These are phyloP conservation scores for Triops cancriformis DNA, from an alignment of 1,140 invertebrate genomes.

Conservation along the genomic window DNA sequence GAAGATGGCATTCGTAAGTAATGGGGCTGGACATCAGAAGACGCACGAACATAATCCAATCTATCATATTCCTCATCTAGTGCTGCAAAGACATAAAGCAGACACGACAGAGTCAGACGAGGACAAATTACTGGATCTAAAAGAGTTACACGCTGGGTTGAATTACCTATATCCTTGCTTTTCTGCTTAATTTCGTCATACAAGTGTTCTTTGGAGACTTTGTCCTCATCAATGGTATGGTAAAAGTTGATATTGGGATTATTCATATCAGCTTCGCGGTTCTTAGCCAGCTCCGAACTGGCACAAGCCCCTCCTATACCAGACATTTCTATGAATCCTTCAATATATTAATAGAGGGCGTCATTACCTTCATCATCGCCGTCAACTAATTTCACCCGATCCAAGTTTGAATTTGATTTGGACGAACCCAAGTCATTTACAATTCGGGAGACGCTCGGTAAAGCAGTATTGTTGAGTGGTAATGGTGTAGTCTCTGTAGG, in stretches of 20 bases:
- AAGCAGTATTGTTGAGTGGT: conserved; percentile 30
- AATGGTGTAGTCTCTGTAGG: conserved; percentile 34
- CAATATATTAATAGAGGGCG: not conserved
- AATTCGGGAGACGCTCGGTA: conserved; percentile 35
- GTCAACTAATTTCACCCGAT: conserved; percentile 38
- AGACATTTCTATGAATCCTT: conserved; percentile 26
- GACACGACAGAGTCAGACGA: conserved; percentile 30
- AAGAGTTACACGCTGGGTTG: not conserved
- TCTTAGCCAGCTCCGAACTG: conserved; percentile 55
- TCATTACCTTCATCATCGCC: not conserved
- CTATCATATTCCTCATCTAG: conserved; percentile 74
- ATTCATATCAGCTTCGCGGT: conserved; percentile 67
- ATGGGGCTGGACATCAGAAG: conserved; percentile 59
- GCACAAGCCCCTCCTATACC: conserved; percentile 37
- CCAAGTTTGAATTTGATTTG: conserved; percentile 49
- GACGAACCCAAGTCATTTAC: conserved; percentile 57
- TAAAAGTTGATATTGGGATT: conserved; percentile 66
- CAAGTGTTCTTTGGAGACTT: conserved; percentile 65
- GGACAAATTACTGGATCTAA: conserved; percentile 26
- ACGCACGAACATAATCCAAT: conserved; percentile 70
- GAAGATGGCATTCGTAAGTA: conserved; percentile 61
- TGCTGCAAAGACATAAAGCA: conserved; percentile 34
- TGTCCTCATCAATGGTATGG: conserved; percentile 60
- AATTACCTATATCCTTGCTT: conserved; percentile 33
- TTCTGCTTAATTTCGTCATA: conserved; percentile 88